Evolutionary conservation across 2,888 invertebrate genomes (phyloP), one percentile per base, ranked within the genome.

Genomic region (Arenicola marina): DNA sequence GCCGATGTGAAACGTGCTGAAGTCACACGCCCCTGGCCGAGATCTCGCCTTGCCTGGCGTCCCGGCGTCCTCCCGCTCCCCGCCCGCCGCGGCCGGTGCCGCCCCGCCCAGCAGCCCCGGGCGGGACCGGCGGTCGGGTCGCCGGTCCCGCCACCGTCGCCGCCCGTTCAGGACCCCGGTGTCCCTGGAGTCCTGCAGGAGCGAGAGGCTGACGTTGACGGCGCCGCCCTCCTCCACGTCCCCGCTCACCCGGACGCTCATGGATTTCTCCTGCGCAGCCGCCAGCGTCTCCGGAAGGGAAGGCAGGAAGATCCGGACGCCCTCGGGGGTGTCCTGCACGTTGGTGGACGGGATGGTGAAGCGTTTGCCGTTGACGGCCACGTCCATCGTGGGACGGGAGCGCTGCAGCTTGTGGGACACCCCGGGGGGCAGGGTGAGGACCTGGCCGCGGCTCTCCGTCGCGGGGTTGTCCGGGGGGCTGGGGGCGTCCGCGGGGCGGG

Each of bases 301-400:
- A 7, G 79, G 79, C 4, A 79, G 68, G 59, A 78, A 75, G 33
- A 79, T 73, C 68, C 78, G 78, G 24, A 65, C 51, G 15, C 76
- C 76, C 43, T 74, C 73, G 11, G 60, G 38, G 3, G 76, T 72
- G 33, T 72, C 69, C 44, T 78, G 70, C 59, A 78, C 73, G 46
- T 77, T 77, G 32, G 74, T 75, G 0, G 80, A 77, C 26, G 78
- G 79, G 11, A 78, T 74, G 26, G 74, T 69, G 2, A 77, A 72
- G 43, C 75, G 74, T 51, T 70, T 66, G 58, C 75, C 76, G 63
- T 78, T 76, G 43, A 78, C 74, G 59, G 76, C 78, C 44, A 80
- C 62, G 3, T 76, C 72, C 38, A 80, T 61, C n/a, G n/a, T n/a
- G 4, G 78, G 75, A 63, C 75, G 71, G 26, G 66, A 67, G 28